Base-by-base conservation (phyloP, 2,113 vertebrate species). In the Syrrhaptes paradoxus region DNA sequence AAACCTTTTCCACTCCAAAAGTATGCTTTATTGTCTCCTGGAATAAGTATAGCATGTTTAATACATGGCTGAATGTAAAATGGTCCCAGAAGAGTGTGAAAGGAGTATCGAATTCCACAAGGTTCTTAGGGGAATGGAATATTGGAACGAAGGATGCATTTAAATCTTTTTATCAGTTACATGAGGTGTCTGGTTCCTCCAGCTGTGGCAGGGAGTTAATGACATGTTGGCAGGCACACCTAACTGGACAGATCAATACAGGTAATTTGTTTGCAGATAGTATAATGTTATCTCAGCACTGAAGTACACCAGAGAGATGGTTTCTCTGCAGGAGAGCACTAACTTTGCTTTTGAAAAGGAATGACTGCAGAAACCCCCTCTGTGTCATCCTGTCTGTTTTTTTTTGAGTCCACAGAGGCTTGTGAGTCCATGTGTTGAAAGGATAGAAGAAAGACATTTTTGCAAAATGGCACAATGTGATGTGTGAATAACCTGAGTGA, bases 191-290 rank as follows among this genome's bases (percentile, higher is more conserved):
- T 31, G 32, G 22, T 22, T 58, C 57, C 84, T 54, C 4, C 36
- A 49, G 76, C 41, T 41, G 2, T 10, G 28, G 81, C 87, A 46
- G 71, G 48, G 81, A 87, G 85, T 62, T 76, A 79, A 94, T 90
- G 95, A 65, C 66, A 32, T n/a, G 45, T 83, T 91, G 90, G 66
- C 74, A 66, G 82, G 88, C 82, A 43, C 78, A 70, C 75, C 90
- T 82, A 41, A 26, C 9, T 2, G 17, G 74, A 45, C 54, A 68
- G 62, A 89, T 95, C 92, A 66, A 90, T 93, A 45, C 18, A 65
- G 81, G 45, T 31, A 17, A 87, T 87, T 93, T 89, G 87, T 96
- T 89, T 93, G 81, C 87, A 61, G 77, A 51, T 28, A 74, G 48
- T 41, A 28, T 49, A 16, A 45, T 52, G n/a, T 93, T 90, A 94